Evolutionary conservation across 2,888 invertebrate genomes (phyloP).

Genomic region (Gnatocerus cornutus): DNA sequence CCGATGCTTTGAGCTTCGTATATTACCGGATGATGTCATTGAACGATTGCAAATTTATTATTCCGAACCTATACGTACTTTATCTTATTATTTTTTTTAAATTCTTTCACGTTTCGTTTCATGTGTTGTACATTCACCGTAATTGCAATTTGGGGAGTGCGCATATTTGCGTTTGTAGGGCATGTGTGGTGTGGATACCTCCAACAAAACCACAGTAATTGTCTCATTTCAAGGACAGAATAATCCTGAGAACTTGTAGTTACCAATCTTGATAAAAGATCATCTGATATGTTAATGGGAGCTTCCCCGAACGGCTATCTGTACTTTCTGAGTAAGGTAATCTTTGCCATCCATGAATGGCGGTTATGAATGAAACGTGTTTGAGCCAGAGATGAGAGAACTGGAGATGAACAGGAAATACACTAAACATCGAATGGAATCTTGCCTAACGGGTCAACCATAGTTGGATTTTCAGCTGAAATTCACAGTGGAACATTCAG

Average conservation of each 20-base stretch:
- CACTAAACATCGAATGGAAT: conserved; percentile 58
- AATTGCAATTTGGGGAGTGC: conserved; percentile 26
- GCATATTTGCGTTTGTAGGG: conserved; percentile 15
- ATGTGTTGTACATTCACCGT: conserved; percentile 45
- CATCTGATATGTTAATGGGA: conserved; percentile 4
- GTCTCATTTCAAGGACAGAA: no score
- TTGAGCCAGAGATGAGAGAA: conserved; percentile 59
- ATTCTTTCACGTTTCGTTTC: conserved; percentile 63
- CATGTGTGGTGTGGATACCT: conserved; percentile 4
- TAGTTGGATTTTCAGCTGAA: conserved; percentile 12
- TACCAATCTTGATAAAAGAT: conserved; percentile 17
- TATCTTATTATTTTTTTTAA: conserved; percentile 62
- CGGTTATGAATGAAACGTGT: conserved; percentile 65
- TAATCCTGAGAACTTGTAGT: no score
- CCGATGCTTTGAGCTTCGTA: conserved; percentile 65
- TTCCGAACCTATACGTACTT: conserved; percentile 61
- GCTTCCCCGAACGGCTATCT: conserved; percentile 6
- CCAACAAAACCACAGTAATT: not conserved
- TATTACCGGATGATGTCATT: conserved; percentile 65
- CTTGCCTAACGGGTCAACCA: conserved; percentile 58
- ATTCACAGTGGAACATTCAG: conserved; percentile 3
- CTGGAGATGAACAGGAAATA: conserved; percentile 65
- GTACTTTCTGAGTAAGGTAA: conserved; percentile 24
- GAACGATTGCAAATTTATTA: conserved; percentile 68
- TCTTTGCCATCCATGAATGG: conserved; percentile 59